A percentile compares a stretch with the other conserved stretches of the same genome.
Evolutionary conservation across 2,113 vertebrate species (phyloP).

Genomic region (Dendrocopos noguchii): DNA sequence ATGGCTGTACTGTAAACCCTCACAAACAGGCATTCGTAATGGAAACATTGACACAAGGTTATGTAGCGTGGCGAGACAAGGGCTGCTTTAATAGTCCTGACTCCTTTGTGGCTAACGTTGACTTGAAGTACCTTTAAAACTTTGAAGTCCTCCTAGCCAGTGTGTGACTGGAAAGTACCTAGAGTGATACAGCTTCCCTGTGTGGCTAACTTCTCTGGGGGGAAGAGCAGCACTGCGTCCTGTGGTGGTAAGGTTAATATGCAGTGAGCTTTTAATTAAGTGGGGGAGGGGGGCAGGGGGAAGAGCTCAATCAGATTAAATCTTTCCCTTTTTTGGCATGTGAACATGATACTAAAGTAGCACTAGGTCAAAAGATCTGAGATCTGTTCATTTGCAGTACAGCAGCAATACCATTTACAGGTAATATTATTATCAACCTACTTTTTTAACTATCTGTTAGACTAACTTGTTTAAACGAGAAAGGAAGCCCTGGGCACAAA

Average conservation of each 20-base stretch:
- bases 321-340: not conserved
- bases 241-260: conserved; percentile 39
- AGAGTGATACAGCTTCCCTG: conserved; percentile 56
- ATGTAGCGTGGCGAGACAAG: conserved; percentile 60
- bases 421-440: conserved; percentile 81
- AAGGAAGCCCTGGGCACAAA: conserved; percentile 90
- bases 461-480: conserved; percentile 88
- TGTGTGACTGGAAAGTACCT: conserved; percentile 68
- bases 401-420: conserved; percentile 77
- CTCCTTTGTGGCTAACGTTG: conserved; percentile 70
- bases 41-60: conserved; percentile 74
- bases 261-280: conserved; percentile 63
- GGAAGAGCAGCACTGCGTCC: conserved; percentile 28
- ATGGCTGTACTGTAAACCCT: conserved; percentile 69
- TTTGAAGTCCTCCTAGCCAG: conserved; percentile 40
- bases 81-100: conserved; percentile 54
- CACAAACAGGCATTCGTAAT: conserved; percentile 71
- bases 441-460: conserved; percentile 88
- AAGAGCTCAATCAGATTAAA: conserved; percentile 43
- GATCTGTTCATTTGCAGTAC: conserved; percentile 69
- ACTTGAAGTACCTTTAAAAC: conserved; percentile 71
- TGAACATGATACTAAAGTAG: not conserved
- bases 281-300: not conserved
- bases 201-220: conserved; percentile 1
- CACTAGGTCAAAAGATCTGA: conserved; percentile 35